Evolutionary conservation across 2,797 vertebrate genomes (phyloP).

Genomic region (Lerista edwardsae): DNA sequence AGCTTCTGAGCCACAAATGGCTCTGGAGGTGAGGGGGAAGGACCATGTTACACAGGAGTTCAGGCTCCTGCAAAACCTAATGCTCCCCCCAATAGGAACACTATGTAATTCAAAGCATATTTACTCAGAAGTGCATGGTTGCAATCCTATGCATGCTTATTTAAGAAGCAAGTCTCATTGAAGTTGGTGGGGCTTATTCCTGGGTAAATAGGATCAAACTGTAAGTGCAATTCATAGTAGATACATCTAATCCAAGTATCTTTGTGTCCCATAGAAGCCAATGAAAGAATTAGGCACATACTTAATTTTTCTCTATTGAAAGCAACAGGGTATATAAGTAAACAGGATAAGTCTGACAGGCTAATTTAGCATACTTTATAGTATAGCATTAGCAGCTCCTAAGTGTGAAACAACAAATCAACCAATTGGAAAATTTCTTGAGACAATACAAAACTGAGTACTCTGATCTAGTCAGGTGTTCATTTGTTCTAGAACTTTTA

Average conservation of each 20-base stretch:
- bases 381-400: background rate
- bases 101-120: background rate
- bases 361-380: slow-evolving; percentile 8
- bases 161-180: background rate
- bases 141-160: background rate
- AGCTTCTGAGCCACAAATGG: too few relatives aligned
- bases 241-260: background rate
- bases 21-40: too few relatives aligned
- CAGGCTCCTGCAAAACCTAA: too few relatives aligned
- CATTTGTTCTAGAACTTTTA: background rate
- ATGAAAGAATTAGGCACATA: background rate
- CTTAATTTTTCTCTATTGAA: background rate
- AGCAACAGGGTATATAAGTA: background rate
- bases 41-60: too few relatives aligned
- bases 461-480: background rate
- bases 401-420: background rate
- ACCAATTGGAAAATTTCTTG: background rate
- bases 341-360: background rate
- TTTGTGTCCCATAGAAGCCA: background rate
- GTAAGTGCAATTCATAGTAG: background rate
- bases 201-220: background rate
- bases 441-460: slow-evolving; percentile 3
- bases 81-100: too few relatives aligned
- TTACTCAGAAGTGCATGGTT: background rate
- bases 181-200: background rate